Conservation (phyloP, 30 jellyfish, hydroid and myxozoan species). For the Mastigias papua region DNA sequence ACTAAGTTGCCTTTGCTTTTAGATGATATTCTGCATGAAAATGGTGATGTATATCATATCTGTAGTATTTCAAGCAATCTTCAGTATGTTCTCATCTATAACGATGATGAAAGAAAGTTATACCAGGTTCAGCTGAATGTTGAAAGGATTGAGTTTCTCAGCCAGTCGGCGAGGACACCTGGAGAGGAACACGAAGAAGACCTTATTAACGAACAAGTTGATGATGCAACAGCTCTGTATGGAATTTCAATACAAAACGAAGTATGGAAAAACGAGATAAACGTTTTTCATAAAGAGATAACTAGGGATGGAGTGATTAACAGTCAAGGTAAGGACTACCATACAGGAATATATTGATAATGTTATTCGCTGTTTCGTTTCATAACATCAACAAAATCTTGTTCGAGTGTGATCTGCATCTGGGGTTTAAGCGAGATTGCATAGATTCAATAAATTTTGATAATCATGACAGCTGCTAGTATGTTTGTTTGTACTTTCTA, state of each 20-base stretch:
- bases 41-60: not conserved
- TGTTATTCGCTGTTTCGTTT: no score
- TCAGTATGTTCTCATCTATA: constrained; percentile 1
- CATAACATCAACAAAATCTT: no score
- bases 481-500: not conserved
- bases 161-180: not conserved
- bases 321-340: constrained; percentile 35
- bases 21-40: not conserved
- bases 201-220: not conserved
- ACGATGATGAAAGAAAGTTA: constrained; percentile 1
- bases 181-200: not conserved
- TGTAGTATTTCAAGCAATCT: constrained; percentile 41
- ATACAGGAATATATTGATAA: no score
- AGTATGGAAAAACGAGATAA: constrained; percentile 60
- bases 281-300: constrained; percentile 34
- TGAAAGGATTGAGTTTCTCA: not conserved
- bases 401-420: no score
- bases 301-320: not conserved
- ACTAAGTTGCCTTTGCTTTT: not conserved
- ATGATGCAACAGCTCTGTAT: not conserved
- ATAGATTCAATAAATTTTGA: no score
- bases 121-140: not conserved
- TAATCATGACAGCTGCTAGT: no score
- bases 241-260: constrained; percentile 29
- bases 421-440: no score